Base-by-base conservation (phyloP, 1,140 invertebrate genomes). In the Lucilia cuprina region DNA sequence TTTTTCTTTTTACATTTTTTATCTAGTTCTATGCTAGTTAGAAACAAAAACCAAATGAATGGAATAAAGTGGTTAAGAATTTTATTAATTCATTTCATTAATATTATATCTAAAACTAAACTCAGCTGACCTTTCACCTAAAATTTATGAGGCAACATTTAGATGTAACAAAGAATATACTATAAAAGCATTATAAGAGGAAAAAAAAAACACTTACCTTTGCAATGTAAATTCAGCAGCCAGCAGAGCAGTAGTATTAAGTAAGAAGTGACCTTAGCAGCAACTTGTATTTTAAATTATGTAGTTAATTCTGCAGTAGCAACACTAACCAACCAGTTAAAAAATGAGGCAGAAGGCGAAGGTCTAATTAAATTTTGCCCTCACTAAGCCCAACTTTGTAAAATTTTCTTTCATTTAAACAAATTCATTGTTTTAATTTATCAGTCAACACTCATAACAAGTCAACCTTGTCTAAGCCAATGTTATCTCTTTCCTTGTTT, bases 51-150 rank as follows among this genome's bases (percentile, higher is more conserved):
- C 65, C 55, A 14, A 60, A 60, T 12, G 17, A 60, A 60, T n/a
- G 5, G 13, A 14, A 60, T 60, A 14, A 21, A 70, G 21, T 70
- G 65, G 65, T 70, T 5, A 21, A 70, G 19, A 70, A 21, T 21
- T 25, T 70, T 70, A 70, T 70, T 70, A 70, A 70, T 70, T 70
- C 65, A 70, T 70, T 70, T 70, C 65, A 70, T 70, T 70, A 70
- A 70, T 70, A 70, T 70, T 70, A 25, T 21, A 70, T 70, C 21
- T 70, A 5, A 70, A 70, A n/a, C 65, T 70, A 12, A 70, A 70
- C 65, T 70, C 4, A 70, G 0, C 19, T 21, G 65, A 70, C 65
- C 65, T 70, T 70, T 70, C 21, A 70, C 10, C 65, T 12, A 70
- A 70, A 70, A 21, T 70, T 21, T 70, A 70, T n/a, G 50, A 55